Conservation (phyloP, 2,797 vertebrate genomes). For the Mus caroli region DNA sequence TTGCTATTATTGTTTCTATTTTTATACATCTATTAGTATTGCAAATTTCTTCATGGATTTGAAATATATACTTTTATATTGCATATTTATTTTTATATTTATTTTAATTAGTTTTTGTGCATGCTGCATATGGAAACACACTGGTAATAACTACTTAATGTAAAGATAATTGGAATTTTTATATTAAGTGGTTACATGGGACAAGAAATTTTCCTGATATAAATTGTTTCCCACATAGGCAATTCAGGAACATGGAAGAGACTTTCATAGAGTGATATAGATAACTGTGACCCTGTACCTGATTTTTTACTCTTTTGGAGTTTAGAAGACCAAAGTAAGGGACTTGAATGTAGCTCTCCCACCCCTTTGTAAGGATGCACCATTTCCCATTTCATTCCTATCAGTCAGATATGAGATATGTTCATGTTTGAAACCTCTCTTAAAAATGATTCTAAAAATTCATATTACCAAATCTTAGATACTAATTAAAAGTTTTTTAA, state of each 20-base stretch:
- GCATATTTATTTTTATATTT: background rate
- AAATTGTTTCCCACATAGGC: background rate
- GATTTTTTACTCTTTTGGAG: background rate
- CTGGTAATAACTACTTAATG: background rate
- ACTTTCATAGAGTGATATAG: background rate
- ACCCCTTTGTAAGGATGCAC: background rate
- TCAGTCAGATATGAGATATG: background rate
- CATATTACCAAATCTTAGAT: background rate
- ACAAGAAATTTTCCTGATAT: background rate
- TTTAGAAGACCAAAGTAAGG: background rate
- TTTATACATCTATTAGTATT: background rate
- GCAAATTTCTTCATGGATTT: background rate
- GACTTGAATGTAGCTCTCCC: background rate
- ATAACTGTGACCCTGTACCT: background rate
- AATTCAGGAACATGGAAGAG: background rate
- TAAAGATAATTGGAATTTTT: background rate
- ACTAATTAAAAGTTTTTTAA: constrained; percentile 12
- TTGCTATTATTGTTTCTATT: background rate
- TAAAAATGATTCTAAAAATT: background rate
- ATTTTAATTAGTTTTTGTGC: background rate
- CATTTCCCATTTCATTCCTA: background rate
- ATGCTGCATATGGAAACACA: background rate
- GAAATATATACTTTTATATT: background rate
- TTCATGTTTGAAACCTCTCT: background rate
- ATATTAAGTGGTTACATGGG: background rate